Percentiles rank a stretch among this genome's conserved stretches.
Evolutionary conservation across 1,140 invertebrate species (phyloP).

Genomic region (Zaprionus inermis): DNA sequence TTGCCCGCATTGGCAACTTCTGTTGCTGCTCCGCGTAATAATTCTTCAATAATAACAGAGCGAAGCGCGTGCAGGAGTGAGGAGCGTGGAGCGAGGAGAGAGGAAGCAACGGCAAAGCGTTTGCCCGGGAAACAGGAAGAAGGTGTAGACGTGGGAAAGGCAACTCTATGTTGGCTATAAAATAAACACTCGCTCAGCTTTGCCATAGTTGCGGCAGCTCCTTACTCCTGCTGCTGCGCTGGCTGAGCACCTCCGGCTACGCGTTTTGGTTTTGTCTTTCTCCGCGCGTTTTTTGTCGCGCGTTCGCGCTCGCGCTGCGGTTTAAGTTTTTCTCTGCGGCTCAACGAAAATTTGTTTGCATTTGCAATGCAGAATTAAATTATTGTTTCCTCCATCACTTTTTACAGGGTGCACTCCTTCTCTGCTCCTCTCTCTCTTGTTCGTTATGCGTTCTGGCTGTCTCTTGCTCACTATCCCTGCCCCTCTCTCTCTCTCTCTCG

Average conservation of each 20-base stretch:
- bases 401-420: background rate
- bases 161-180: slow-evolving; percentile 76
- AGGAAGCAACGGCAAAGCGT: slow-evolving; percentile 54
- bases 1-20: slow-evolving; percentile 64
- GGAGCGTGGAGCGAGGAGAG: background rate
- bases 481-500: background rate
- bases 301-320: slow-evolving; percentile 42
- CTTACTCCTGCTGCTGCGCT: background rate
- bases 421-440: slow-evolving; percentile 7
- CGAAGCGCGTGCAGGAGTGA: slow-evolving; percentile 5
- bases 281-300: slow-evolving; percentile 57
- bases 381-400: slow-evolving; percentile 69
- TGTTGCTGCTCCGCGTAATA: slow-evolving; percentile 65
- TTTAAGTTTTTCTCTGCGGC: slow-evolving; percentile 76
- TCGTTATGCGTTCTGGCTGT: slow-evolving; percentile 44
- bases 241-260: slow-evolving; percentile 16
- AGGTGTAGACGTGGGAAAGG: slow-evolving; percentile 28
- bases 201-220: slow-evolving; percentile 27
- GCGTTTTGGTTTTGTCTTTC: slow-evolving; percentile 43
- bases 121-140: slow-evolving; percentile 54
- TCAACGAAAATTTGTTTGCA: slow-evolving; percentile 78
- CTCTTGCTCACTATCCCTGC: too few species aligned
- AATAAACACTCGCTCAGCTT: slow-evolving; percentile 79
- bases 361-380: slow-evolving; percentile 81
- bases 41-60: slow-evolving; percentile 77